Conservation (phyloP, 2,888 invertebrate genomes). For the Adelphocoris suturalis region DNA sequence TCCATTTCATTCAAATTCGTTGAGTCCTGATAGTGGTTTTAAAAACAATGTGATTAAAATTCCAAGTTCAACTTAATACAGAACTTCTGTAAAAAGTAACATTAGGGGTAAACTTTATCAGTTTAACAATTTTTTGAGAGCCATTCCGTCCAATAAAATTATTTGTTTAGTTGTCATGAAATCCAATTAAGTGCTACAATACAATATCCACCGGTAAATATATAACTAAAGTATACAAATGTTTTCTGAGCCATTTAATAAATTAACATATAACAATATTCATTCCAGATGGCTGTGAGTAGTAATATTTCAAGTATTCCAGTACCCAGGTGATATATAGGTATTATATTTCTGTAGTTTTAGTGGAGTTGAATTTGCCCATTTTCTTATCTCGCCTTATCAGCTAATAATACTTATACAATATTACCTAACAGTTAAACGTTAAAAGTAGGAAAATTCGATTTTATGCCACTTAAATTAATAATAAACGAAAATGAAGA, state of each 20-base stretch:
- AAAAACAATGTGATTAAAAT: no score
- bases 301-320: neutral
- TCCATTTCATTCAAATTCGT: no score
- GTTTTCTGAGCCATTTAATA: neutral
- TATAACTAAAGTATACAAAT: neutral
- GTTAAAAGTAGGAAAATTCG: slow-evolving; percentile 35
- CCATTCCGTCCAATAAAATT: no score
- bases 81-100: no score
- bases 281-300: neutral
- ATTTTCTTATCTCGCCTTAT: slow-evolving; percentile 41
- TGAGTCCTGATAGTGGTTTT: no score
- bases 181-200: no score
- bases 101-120: no score
- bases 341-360: neutral
- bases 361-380: neutral
- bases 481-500: slow-evolving; percentile 27
- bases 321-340: no score
- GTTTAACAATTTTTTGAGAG: no score
- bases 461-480: slow-evolving; percentile 44
- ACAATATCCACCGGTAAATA: no score
- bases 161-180: no score
- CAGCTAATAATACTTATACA: slow-evolving; percentile 66
- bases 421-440: neutral
- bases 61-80: no score
- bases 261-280: slow-evolving; percentile 40